Percentiles rank a stretch among this genome's conserved stretches.
These are phyloP conservation scores for Acanthaster planci DNA, from an alignment of 35 echinoderm and acorn worm species.

Conservation along the genomic window DNA sequence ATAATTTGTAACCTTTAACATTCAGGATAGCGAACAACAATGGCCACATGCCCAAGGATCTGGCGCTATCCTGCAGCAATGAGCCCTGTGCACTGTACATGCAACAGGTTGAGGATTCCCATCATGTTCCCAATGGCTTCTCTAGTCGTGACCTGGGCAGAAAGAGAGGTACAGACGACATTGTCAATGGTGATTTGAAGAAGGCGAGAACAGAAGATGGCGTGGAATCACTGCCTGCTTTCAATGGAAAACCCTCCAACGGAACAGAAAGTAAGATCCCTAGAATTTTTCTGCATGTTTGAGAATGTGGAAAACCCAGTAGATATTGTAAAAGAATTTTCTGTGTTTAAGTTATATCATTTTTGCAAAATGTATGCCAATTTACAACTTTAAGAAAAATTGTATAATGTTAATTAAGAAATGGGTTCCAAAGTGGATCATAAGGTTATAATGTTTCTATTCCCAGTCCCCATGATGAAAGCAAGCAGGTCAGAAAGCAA, in stretches of 20 bases:
- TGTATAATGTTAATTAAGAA: no score
- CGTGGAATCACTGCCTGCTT: neutral
- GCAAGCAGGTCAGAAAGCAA: no score
- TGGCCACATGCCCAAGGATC: constrained; percentile 36
- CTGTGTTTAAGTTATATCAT: no score
- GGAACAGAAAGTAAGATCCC: constrained; percentile 19
- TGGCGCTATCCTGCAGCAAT: constrained; percentile 25
- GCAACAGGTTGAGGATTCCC: constrained; percentile 5
- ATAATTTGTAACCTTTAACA: neutral
- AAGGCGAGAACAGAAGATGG: constrained; percentile 5
- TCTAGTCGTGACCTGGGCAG: neutral
- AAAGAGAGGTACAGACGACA: neutral
- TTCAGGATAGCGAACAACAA: constrained; percentile 37
- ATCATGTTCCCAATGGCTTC: neutral
- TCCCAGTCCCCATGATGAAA: no score
- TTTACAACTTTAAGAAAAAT: no score
- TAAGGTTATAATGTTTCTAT: no score
- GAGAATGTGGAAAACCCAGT: neutral
- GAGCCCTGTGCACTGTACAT: constrained; percentile 19
- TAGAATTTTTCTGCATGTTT: constrained; percentile 7
- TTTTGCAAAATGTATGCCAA: no score
- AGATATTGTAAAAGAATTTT: no score
- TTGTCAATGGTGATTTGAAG: neutral
- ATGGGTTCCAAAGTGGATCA: no score
- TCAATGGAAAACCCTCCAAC: neutral